Conservation (phyloP, 1,140 invertebrate genomes). For the Brachionus rotundiformis region DNA sequence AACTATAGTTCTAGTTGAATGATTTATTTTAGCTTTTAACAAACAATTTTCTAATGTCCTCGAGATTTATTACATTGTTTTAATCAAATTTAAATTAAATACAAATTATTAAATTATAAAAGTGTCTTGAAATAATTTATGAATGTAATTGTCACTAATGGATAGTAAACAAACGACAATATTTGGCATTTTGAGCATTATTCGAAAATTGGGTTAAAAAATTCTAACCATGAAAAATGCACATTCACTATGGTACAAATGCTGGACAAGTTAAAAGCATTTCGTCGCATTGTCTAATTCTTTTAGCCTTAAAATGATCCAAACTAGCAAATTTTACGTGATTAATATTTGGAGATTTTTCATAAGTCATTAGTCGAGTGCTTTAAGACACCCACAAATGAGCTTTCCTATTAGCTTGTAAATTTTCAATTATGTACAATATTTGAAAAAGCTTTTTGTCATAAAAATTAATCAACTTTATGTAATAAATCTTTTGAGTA, state of each 20-base stretch:
- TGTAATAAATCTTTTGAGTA: neutral
- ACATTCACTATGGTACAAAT: neutral
- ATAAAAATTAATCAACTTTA: slow-evolving; percentile 40
- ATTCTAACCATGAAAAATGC: neutral
- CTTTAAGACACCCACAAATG: neutral
- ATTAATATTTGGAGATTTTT: neutral
- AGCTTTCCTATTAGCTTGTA: neutral
- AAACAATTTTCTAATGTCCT: neutral
- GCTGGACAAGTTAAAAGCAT: neutral
- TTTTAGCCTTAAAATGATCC: neutral
- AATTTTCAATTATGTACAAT: neutral
- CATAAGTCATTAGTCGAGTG: neutral
- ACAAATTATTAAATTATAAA: neutral
- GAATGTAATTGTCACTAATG: slow-evolving; percentile 32
- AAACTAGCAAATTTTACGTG: slow-evolving; percentile 1
- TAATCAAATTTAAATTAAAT: slow-evolving; percentile 11
- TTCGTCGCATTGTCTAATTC: neutral
- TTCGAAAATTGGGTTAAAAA: slow-evolving; percentile 1
- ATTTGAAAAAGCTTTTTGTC: slow-evolving; percentile 14
- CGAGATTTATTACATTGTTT: neutral
- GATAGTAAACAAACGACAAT: slow-evolving; percentile 13
- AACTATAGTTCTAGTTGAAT: slow-evolving; percentile 35
- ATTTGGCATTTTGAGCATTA: slow-evolving; percentile 3
- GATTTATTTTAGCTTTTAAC: slow-evolving; percentile 1
- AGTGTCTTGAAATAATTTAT: slow-evolving; percentile 44